These are phyloP conservation scores for Acanthopagrus latus DNA, from an alignment of 2,797 vertebrate genomes.

Conservation along the genomic window DNA sequence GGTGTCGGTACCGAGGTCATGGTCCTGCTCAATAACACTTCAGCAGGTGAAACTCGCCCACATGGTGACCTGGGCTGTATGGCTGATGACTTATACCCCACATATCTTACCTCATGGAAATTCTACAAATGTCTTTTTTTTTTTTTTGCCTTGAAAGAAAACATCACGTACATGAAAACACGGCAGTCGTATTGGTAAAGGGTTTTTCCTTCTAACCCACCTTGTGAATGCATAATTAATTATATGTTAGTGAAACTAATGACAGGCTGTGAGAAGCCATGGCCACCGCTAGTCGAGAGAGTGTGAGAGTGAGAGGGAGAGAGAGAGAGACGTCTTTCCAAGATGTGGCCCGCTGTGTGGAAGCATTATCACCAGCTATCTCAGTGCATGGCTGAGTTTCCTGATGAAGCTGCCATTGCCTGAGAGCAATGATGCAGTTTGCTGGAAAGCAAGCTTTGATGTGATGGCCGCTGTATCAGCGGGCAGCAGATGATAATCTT, in stretches of 20 bases:
- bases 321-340: constrained; percentile 23
- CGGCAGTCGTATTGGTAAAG: background rate
- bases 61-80: background rate
- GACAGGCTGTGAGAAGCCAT: constrained; percentile 1
- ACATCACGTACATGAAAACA: background rate
- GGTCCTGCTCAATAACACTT: background rate
- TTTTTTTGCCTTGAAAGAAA: constrained; percentile 7
- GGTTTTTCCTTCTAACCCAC: background rate
- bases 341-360: constrained; percentile 53
- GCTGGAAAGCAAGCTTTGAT: constrained; percentile 70
- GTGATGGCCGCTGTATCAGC: constrained; percentile 76
- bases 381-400: constrained; percentile 62
- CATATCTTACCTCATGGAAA: background rate
- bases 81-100: background rate
- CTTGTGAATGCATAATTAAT: constrained; percentile 36
- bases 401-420: constrained; percentile 73
- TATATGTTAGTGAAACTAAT: constrained; percentile 39
- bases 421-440: constrained; percentile 74
- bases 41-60: background rate
- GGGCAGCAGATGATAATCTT: constrained; percentile 82
- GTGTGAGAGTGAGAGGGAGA: constrained; percentile 14
- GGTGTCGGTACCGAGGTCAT: background rate
- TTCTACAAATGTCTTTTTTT: background rate
- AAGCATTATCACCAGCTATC: constrained; percentile 68
- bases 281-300: constrained; percentile 20